Percentiles rank a stretch among this genome's conserved stretches.
These are phyloP conservation scores for Metopia argyrocephala DNA, from an alignment of 2,888 invertebrate species.

Conservation along the genomic window DNA sequence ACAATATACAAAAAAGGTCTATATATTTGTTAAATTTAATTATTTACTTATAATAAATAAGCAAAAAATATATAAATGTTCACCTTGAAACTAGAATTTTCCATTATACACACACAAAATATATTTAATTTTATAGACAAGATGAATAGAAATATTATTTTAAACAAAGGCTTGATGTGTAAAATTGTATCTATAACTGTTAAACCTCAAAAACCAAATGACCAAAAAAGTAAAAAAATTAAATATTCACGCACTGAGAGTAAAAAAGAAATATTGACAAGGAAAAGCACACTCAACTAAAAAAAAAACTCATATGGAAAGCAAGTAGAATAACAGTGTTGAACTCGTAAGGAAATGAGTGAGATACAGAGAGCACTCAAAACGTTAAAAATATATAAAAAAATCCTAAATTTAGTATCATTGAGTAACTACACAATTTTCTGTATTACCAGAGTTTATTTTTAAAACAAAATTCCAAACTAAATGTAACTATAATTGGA, in stretches of 20 bases:
- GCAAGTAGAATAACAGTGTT: not conserved
- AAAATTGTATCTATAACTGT: constrained; percentile 54
- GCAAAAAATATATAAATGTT: not conserved
- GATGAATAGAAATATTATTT: not conserved
- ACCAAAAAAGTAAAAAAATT: constrained; percentile 34
- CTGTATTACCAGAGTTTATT: too few species aligned
- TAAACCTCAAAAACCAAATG: constrained; percentile 46
- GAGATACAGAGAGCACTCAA: too few species aligned
- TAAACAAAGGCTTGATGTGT: constrained; percentile 1
- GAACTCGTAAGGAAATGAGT: not conserved
- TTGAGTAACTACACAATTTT: too few species aligned
- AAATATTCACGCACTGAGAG: not conserved
- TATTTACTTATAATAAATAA: not conserved
- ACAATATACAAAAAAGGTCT: not conserved
- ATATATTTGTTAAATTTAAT: not conserved
- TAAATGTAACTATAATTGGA: too few species aligned
- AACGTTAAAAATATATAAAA: too few species aligned
- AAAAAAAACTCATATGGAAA: not conserved
- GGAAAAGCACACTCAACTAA: constrained; percentile 16
- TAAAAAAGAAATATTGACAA: constrained; percentile 15
- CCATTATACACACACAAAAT: constrained; percentile 8
- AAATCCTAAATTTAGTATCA: too few species aligned
- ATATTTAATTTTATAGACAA: constrained; percentile 6
- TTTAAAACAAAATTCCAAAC: too few species aligned
- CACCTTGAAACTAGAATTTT: not conserved